Evolutionary conservation across 2,797 vertebrate species (phyloP).

Genomic region (Phyllotis vaccarum): DNA sequence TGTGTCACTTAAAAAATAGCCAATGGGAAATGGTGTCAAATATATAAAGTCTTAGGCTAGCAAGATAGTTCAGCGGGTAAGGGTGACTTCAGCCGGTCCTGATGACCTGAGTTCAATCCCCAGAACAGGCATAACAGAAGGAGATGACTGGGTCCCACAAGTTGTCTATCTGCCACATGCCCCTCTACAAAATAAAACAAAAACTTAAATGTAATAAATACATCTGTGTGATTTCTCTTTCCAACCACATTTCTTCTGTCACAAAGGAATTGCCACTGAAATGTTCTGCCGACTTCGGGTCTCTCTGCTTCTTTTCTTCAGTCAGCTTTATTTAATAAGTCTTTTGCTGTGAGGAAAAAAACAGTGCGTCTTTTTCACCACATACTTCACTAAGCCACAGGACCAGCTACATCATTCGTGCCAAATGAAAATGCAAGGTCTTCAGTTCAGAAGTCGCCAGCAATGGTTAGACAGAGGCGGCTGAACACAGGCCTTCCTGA

Average conservation of each 20-base stretch:
- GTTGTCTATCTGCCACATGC: too few relatives aligned
- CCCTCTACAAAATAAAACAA: neutral
- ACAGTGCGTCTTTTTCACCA: conserved; percentile 14
- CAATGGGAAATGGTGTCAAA: neutral
- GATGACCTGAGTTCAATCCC: neutral
- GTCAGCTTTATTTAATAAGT: neutral
- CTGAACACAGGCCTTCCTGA: neutral
- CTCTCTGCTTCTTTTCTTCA: neutral
- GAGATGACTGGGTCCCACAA: too few relatives aligned
- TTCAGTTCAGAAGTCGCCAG: neutral
- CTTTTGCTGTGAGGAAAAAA: neutral
- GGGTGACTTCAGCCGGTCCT: neutral
- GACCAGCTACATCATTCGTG: neutral
- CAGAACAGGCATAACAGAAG: neutral
- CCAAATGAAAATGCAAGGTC: neutral
- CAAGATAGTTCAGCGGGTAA: neutral
- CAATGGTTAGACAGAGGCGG: neutral
- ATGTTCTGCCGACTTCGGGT: neutral
- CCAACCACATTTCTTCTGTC: conserved; percentile 6
- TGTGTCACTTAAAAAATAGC: neutral
- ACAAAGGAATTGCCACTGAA: neutral
- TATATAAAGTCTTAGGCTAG: neutral
- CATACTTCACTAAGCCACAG: neutral
- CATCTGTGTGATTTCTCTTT: neutral
- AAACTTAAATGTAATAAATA: neutral